Base-by-base conservation (phyloP, 2,797 vertebrate genomes). In the Squalus acanthias region DNA sequence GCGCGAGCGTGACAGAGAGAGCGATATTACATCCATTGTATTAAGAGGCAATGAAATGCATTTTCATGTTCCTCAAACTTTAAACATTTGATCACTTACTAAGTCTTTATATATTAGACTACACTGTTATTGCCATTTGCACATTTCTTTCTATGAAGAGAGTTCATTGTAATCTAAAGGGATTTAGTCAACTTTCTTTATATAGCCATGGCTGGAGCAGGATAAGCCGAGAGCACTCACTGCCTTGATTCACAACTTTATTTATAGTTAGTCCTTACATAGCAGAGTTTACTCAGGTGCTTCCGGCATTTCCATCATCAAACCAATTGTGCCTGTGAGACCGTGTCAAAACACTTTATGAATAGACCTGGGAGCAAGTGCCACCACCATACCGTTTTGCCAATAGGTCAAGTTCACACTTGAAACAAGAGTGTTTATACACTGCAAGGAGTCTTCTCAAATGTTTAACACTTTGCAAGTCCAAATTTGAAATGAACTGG, bases 191-290 rank as follows among this genome's bases (percentile, higher is more conserved):
- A 69, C 65, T 46, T 93, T 46, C 91, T 93, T 93, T 67, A 69
- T 93, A 93, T 93, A 93, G 91, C 24, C 46, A 93, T 8, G 39
- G 20, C 15, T 67, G 63, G 17, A 39, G 8, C 12, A 63, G 10
- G 87, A 60, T 5, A 29, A 91, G 88, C 29, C 15, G 17, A 3
- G 57, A 26, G 60, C 60, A 92, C 15, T 17, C 15, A 5, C 13
- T 65, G 15, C 12, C 15, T 93, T 93, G 79, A 93, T 93, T 93
- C 63, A 93, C 6, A 69, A 22, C 6, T 39, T 69, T 93, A 93
- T 93, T 93, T 93, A 93, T 93, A 93, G 91, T 69, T 93, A 69
- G 20, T 93, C 91, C 63, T 79, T 1, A 39, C 63, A 93, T 9
- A 9, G 1, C n/a, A 72, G 3, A 39, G 65, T 69, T 93, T 93